These are phyloP conservation scores for Capitella teleta DNA, from an alignment of 1,140 invertebrate species.

Conservation along the genomic window DNA sequence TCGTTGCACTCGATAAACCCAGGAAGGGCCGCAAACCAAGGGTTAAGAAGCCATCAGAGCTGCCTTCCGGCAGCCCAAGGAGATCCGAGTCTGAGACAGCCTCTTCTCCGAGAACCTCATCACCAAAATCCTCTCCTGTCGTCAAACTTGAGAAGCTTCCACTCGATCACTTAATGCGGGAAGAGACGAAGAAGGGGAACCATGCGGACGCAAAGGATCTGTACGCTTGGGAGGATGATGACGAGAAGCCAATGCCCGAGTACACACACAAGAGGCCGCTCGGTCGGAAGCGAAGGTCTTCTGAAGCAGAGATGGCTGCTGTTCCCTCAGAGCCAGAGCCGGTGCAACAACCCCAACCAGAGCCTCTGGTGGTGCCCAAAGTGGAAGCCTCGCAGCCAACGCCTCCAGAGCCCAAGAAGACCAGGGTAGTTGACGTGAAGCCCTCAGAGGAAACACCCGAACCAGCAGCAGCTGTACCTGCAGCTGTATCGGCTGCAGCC, in stretches of 20 bases:
- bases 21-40: constrained; percentile 13
- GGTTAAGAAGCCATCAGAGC: not conserved
- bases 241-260: not conserved
- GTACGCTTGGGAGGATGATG: not conserved
- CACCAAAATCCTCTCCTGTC: not conserved
- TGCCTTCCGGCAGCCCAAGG: not conserved
- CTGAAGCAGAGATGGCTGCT: too few species aligned
- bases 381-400: too few species aligned
- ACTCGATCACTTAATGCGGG: not conserved
- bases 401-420: not conserved
- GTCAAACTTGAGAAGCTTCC: not conserved
- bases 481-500: not conserved
- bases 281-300: not conserved
- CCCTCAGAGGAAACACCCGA: not conserved
- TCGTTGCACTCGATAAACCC: constrained; percentile 8
- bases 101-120: not conserved
- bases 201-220: not conserved
- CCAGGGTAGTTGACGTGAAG: not conserved
- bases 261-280: not conserved
- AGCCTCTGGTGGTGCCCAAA: not conserved
- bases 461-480: not conserved
- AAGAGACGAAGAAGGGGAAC: not conserved
- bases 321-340: not conserved
- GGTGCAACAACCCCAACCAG: not conserved
- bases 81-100: not conserved